These are phyloP conservation scores for Thymelicus sylvestris DNA, from an alignment of 2,888 invertebrate genomes.

Conservation along the genomic window DNA sequence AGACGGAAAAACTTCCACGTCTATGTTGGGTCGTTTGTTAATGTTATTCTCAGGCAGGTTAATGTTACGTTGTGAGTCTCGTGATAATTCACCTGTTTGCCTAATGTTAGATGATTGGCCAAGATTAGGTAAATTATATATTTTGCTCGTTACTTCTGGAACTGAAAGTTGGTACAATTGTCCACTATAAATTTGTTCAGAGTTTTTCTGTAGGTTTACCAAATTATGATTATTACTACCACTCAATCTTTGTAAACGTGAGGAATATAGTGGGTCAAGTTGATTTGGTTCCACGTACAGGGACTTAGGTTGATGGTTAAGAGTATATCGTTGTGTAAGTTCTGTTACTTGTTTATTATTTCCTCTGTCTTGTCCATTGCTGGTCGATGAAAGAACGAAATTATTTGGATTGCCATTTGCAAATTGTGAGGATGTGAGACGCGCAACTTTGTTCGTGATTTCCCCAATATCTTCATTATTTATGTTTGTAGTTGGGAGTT, in stretches of 20 bases:
- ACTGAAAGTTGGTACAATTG: constrained; percentile 75
- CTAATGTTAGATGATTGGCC: constrained; percentile 27
- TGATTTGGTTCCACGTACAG: constrained; percentile 9
- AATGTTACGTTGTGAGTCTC: constrained; percentile 1
- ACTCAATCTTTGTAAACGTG: constrained; percentile 21
- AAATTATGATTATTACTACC: constrained; percentile 26
- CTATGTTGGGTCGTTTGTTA: constrained; percentile 52
- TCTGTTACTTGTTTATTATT: constrained; percentile 9
- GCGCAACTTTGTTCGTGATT: constrained; percentile 67
- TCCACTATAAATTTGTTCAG: constrained; percentile 70
- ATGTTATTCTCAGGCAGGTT: constrained; percentile 31
- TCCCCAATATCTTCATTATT: constrained; percentile 64
- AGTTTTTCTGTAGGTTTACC: constrained; percentile 43
- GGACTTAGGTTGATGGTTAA: constrained; percentile 45
- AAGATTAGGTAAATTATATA: constrained; percentile 63
- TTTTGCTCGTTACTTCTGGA: constrained; percentile 70
- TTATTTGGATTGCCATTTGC: constrained; percentile 49
- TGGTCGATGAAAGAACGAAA: constrained; percentile 43
- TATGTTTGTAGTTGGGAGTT: constrained; percentile 58
- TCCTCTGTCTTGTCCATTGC: neutral
- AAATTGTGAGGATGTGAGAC: constrained; percentile 72
- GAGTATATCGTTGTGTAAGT: constrained; percentile 32
- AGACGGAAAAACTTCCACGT: constrained; percentile 66
- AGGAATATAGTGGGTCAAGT: constrained; percentile 28
- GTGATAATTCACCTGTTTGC: constrained; percentile 18